Base-by-base conservation (phyloP, 2,888 invertebrate genomes). In the Heliconius hortense region DNA sequence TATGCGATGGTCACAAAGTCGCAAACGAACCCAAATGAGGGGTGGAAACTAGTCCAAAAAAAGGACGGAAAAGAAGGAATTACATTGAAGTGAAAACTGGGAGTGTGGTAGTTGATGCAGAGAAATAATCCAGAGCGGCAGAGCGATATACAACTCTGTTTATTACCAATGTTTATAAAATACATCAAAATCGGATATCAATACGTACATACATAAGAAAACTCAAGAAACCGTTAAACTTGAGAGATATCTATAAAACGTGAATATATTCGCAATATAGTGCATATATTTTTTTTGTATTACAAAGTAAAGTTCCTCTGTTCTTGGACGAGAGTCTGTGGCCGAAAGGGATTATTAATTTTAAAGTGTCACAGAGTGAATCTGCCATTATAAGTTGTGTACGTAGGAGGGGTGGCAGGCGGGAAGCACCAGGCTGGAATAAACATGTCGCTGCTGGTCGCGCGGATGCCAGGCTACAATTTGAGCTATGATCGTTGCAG, bases 151-250 rank as follows among this genome's bases (percentile, higher is more conserved):
- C 77, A 18, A 80, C 80, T 0, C 77, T 82, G 10, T 80, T 81
- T 78, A 81, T 82, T n/a, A 80, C 80, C 1, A 82, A 82, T 35
- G 76, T 82, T 13, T 78, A 81, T 72, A 79, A 59, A 73, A 78
- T 15, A 79, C 82, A 0, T 28, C 62, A 0, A 76, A 81, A 24
- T 53, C 59, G 7, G 81, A 81, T 60, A 82, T 82, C 48, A 48
- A 64, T 18, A 59, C 78, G 0, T 78, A 82, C 60, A 79, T 82
- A 31, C 18, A 62, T 18, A 64, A 48, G n/a, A 81, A 79, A 75
- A 82, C 81, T 0, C 31, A 77, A 4, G 79, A 80, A 77, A 77
- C 15, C 15, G 73, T 80, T 21, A 28, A n/a, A 11, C 56, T 78
- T 5, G 76, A 78, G n/a, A 73, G 73, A 72, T 80, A n/a, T 35